These are phyloP conservation scores for Nomia melanderi DNA, from an alignment of 1,140 invertebrate species.

Conservation along the genomic window DNA sequence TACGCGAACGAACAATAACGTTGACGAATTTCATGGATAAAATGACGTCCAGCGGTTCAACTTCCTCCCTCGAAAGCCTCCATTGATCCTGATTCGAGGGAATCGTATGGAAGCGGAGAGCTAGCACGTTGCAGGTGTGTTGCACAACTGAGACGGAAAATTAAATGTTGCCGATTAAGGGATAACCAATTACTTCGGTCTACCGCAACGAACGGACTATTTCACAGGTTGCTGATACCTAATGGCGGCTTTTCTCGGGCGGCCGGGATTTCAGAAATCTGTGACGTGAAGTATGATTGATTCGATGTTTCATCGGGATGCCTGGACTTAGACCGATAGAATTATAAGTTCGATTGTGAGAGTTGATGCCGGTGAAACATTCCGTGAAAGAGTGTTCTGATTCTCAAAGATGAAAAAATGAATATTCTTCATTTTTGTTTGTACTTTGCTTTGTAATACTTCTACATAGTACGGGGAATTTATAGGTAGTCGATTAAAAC, in stretches of 20 bases:
- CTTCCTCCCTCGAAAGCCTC: not conserved
- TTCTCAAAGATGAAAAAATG: too few species aligned
- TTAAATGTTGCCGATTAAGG: slow-evolving; percentile 20
- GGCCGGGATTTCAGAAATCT: not conserved
- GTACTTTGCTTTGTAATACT: too few species aligned
- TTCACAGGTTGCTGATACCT: slow-evolving; percentile 3
- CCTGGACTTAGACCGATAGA: not conserved
- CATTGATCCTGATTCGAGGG: not conserved
- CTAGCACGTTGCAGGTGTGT: slow-evolving; percentile 8
- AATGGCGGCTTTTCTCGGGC: not conserved
- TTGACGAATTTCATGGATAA: not conserved
- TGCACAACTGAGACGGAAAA: slow-evolving; percentile 8
- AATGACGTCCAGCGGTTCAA: not conserved
- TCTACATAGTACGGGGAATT: too few species aligned
- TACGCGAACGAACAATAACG: too few species aligned
- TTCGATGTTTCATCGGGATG: not conserved
- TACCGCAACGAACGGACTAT: slow-evolving; percentile 3
- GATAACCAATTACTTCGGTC: slow-evolving; percentile 17
- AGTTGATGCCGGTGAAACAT: too few species aligned
- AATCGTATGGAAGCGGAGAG: not conserved
- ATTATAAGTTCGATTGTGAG: not conserved
- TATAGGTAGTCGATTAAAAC: too few species aligned
- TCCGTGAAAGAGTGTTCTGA: too few species aligned
- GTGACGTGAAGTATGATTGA: not conserved
- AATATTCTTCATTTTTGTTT: too few species aligned